Conservation (phyloP, 1,140 invertebrate species). For the Zaprionus taronus region DNA sequence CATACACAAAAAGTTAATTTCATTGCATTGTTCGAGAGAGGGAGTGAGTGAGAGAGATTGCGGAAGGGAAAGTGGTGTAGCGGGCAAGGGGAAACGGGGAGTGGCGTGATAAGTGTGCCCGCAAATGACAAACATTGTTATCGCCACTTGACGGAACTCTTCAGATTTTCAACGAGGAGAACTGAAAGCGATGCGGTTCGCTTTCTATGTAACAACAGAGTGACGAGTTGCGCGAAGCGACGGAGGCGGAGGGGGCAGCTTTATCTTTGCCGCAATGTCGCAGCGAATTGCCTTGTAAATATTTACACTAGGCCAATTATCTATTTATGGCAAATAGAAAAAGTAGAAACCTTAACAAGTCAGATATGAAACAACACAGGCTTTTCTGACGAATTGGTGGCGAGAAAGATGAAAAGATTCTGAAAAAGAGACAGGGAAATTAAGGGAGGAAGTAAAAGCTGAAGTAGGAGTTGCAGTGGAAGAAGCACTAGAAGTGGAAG, state of each 20-base stretch:
- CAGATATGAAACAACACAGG: neutral
- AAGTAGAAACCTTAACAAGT: neutral
- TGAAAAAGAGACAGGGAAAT: neutral
- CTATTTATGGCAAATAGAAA: conserved; percentile 39
- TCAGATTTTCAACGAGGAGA: conserved; percentile 26
- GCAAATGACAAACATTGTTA: conserved; percentile 71
- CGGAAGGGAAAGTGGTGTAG: neutral
- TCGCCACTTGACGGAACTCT: conserved; percentile 36
- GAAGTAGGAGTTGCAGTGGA: neutral
- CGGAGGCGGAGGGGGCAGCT: neutral
- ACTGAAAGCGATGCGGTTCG: neutral
- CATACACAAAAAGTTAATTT: conserved; percentile 73
- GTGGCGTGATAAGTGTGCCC: conserved; percentile 31
- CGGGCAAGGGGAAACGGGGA: neutral
- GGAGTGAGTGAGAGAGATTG: neutral
- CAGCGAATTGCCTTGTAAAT: conserved; percentile 43
- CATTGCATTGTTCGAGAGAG: conserved; percentile 46
- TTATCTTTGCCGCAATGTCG: conserved; percentile 51
- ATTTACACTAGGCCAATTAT: conserved; percentile 47
- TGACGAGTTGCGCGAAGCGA: neutral
- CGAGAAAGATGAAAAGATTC: neutral
- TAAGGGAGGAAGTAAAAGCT: neutral
- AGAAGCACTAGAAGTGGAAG: neutral
- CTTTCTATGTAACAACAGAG: conserved; percentile 8
- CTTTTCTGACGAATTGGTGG: too few species aligned